These are phyloP conservation scores for Gadus macrocephalus DNA, from an alignment of 2,113 vertebrate species.

Conservation along the genomic window DNA sequence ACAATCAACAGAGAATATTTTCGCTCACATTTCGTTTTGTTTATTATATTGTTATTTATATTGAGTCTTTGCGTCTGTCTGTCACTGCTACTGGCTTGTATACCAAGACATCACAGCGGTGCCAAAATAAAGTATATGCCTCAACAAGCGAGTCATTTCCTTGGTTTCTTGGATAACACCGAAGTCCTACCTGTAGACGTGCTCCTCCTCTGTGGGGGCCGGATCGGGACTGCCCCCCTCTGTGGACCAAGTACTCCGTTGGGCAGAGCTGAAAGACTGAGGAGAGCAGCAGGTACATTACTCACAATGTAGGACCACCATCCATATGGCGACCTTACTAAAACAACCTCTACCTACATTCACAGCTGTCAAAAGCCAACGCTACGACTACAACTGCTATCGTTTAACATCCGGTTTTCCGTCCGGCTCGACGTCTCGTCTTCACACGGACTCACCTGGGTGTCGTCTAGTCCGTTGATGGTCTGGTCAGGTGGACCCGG, in stretches of 20 bases:
- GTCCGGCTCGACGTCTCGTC: not conserved
- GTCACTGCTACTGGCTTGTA: too few species aligned
- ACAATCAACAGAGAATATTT: not conserved
- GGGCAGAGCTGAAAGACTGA: slow-evolving; percentile 63
- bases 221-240: slow-evolving; percentile 70
- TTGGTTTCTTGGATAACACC: too few species aligned
- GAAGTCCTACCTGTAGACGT: slow-evolving; percentile 86
- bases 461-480: slow-evolving; percentile 84
- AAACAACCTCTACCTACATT: not conserved
- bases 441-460: slow-evolving; percentile 71
- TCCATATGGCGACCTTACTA: not conserved
- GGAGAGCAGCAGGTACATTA: slow-evolving; percentile 21
- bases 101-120: not conserved
- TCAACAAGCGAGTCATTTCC: not conserved
- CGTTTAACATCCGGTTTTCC: too few species aligned
- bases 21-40: too few species aligned
- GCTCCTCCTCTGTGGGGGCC: slow-evolving; percentile 80
- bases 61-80: too few species aligned
- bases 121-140: not conserved
- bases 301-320: not conserved
- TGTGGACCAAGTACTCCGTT: slow-evolving; percentile 70
- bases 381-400: too few species aligned
- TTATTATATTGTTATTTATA: too few species aligned
- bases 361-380: not conserved
- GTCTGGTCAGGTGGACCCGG: slow-evolving; percentile 78